A percentile compares a stretch with the other conserved stretches of the same genome.
Evolutionary conservation across 1,140 invertebrate genomes (phyloP).

Genomic region (Coenobita brevimanus): DNA sequence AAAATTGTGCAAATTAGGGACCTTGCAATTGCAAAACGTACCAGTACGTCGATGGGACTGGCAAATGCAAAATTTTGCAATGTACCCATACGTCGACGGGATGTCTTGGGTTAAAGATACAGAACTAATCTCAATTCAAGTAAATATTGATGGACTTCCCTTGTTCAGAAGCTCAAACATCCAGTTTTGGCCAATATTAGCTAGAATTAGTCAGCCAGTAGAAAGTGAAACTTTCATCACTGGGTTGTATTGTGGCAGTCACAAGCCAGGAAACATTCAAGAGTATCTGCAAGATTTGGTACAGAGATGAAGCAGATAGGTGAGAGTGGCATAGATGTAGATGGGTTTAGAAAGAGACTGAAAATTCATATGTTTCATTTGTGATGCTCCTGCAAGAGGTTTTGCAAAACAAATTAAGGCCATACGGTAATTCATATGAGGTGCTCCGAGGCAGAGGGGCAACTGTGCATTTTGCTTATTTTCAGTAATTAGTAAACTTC

Average conservation of each 20-base stretch:
- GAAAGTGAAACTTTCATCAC: not conserved
- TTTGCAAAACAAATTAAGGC: slow-evolving; percentile 16
- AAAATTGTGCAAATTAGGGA: too few relatives aligned
- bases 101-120: too few relatives aligned
- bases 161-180: slow-evolving; percentile 14
- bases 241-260: slow-evolving; percentile 13
- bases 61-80: too few relatives aligned
- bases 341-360: not conserved
- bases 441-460: too few relatives aligned
- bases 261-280: not conserved
- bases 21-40: too few relatives aligned
- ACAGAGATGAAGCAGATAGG: not conserved
- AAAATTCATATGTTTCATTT: not conserved
- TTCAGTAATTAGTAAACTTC: too few relatives aligned
- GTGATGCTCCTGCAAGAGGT: slow-evolving; percentile 19
- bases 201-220: not conserved
- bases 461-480: too few relatives aligned
- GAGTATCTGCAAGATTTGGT: slow-evolving; percentile 4
- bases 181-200: slow-evolving; percentile 26
- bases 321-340: not conserved
- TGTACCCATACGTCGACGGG: too few relatives aligned
- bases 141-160: too few relatives aligned
- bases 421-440: too few relatives aligned
- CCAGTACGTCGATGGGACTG: too few relatives aligned
- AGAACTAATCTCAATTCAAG: too few relatives aligned